Evolutionary conservation across 2,888 invertebrate species (phyloP).

Genomic region (Torymus texanus): DNA sequence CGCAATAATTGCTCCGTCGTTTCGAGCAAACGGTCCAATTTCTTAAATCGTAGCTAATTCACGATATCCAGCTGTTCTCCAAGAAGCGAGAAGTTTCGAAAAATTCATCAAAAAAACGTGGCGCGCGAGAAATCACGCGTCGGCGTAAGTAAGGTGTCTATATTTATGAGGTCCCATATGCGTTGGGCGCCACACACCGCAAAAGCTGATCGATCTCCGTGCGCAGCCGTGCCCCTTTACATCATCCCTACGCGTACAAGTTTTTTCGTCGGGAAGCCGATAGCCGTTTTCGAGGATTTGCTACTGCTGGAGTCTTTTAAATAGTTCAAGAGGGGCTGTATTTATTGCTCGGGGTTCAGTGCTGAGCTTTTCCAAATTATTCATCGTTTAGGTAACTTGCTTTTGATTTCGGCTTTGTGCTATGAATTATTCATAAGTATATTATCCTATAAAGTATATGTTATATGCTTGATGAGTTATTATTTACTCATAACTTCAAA

Average conservation of each 20-base stretch:
- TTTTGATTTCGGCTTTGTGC: too few relatives aligned
- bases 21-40: constrained; percentile 38
- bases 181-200: constrained; percentile 18
- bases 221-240: not conserved
- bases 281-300: not conserved
- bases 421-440: too few relatives aligned
- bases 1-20: constrained; percentile 47
- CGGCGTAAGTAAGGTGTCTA: constrained; percentile 62
- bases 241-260: too few relatives aligned
- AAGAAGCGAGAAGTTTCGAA: not conserved
- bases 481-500: too few relatives aligned
- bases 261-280: constrained; percentile 1
- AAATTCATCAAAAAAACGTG: not conserved
- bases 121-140: constrained; percentile 57
- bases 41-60: constrained; percentile 56
- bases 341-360: not conserved
- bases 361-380: too few relatives aligned
- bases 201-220: constrained; percentile 50
- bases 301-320: not conserved
- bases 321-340: constrained; percentile 17
- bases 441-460: too few relatives aligned
- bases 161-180: constrained; percentile 72
- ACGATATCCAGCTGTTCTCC: constrained; percentile 43
- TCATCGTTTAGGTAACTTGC: too few relatives aligned
- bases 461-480: too few relatives aligned